A percentile compares a stretch with the other conserved stretches of the same genome.
Conservation (phyloP, 1,140 invertebrate genomes). For the Papilio xuthus region DNA sequence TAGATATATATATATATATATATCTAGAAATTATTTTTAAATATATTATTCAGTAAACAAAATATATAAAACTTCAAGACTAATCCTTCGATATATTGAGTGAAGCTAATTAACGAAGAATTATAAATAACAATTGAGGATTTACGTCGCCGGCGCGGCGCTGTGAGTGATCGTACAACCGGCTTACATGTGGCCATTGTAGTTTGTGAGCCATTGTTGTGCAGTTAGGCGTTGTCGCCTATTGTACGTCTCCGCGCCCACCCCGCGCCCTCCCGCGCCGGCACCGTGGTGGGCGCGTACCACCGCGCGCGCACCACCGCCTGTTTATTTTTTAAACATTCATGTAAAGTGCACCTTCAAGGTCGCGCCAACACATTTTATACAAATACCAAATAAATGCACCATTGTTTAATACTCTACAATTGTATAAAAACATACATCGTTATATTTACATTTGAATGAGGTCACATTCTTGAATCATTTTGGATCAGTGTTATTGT, state of each 20-base stretch:
- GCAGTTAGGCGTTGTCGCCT: neutral
- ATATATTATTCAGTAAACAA: neutral
- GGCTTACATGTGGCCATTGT: conserved; percentile 16
- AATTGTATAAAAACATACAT: neutral
- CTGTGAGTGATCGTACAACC: neutral
- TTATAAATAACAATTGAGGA: conserved; percentile 9
- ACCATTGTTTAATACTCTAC: neutral
- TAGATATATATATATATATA: no score
- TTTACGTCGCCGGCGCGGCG: neutral
- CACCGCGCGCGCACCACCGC: no score
- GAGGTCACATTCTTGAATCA: neutral
- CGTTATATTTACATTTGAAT: neutral
- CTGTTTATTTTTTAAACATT: no score
- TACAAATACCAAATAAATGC: neutral
- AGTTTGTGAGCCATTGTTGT: neutral
- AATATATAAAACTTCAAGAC: neutral
- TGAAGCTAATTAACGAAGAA: neutral
- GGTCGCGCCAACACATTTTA: neutral
- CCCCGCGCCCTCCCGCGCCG: no score
- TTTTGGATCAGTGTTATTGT: neutral
- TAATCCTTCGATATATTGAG: neutral
- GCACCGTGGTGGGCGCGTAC: no score
- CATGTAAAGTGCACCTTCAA: neutral
- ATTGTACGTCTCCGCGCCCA: neutral
- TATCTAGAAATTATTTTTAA: no score